These are phyloP conservation scores for Myanophis thanlyinensis DNA, from an alignment of 2,113 vertebrate genomes.

Conservation along the genomic window DNA sequence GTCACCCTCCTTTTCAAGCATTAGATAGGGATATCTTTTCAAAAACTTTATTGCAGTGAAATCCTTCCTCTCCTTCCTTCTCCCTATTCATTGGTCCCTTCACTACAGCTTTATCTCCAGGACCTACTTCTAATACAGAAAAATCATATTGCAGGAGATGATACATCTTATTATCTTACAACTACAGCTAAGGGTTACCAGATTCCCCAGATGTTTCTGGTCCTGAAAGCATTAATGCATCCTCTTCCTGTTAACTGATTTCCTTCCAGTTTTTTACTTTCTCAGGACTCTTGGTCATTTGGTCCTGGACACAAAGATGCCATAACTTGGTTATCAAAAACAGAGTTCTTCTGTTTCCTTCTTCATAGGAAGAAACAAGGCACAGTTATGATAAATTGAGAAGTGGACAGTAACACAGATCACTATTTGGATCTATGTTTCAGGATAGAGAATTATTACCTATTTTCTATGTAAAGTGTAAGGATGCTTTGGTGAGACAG, in stretches of 20 bases:
- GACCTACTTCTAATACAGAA: background rate
- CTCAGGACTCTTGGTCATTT: background rate
- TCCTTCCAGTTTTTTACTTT: background rate
- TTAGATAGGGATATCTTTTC: background rate
- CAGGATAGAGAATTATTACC: constrained; percentile 56
- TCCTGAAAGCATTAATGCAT: background rate
- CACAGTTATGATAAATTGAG: constrained; percentile 31
- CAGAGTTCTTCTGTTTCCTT: background rate
- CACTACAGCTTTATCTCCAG: background rate
- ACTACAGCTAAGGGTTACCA: background rate
- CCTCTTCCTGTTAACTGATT: background rate
- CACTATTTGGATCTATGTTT: background rate
- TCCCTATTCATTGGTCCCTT: background rate
- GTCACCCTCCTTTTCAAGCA: background rate
- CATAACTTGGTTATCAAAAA: background rate
- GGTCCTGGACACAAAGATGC: background rate
- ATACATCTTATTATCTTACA: background rate
- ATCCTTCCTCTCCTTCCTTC: background rate
- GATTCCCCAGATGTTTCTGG: background rate
- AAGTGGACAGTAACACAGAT: constrained; percentile 46
- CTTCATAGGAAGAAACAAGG: constrained; percentile 43
- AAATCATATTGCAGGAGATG: background rate
- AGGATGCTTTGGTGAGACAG: constrained; percentile 42
- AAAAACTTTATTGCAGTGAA: background rate
- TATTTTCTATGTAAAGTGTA: background rate